Base-by-base conservation (phyloP, 2,113 vertebrate species). In the Oryzias melastigma region DNA sequence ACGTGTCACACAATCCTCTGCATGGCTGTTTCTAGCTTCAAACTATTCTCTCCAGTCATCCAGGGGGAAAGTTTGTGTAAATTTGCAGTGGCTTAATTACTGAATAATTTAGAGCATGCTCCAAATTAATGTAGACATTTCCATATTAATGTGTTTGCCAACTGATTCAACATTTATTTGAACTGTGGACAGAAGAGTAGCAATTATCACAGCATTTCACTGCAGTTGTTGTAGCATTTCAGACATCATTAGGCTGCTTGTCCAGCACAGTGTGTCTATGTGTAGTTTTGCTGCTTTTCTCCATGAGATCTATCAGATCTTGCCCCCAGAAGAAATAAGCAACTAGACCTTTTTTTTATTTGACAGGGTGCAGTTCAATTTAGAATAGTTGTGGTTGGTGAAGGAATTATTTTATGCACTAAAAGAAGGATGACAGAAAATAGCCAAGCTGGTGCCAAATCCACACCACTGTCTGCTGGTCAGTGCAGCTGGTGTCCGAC, bases 91-190 rank as follows among this genome's bases (percentile, higher is more conserved):
- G 84, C 80, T 88, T 91, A 91, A 91, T 91, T 90, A 91, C 83
- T 90, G 88, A 91, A 90, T 91, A 91, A 91, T 90, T 89, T 90
- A 91, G 75, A 85, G 73, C 83, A 86, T 83, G 87, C 82, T 78
- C 75, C 84, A 89, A 88, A 90, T 90, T 88, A 90, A 90, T 88
- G 88, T 85, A 87, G 87, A 87, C 83, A 90, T 91, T 90, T 89
- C 88, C 88, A 91, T 90, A 89, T 90, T 91, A 89, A 91, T 91
- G 83, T 90, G 87, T 91, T 89, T 91, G 88, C 87, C 81, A 24
- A 87, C 79, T 65, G 67, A 81, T 88, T 89, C 82, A 82, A 87
- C 83, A 78, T 83, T 80, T 87, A 85, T 88, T 89, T 88, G 84
- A 75, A 78, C 73, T 81, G 86, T 65, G 81, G 87, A 83, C 86